Percentiles rank a stretch among this genome's conserved stretches.
These are phyloP conservation scores for Holothuria scabra DNA, from an alignment of 53 echinoderm and acorn worm genomes.

Conservation along the genomic window DNA sequence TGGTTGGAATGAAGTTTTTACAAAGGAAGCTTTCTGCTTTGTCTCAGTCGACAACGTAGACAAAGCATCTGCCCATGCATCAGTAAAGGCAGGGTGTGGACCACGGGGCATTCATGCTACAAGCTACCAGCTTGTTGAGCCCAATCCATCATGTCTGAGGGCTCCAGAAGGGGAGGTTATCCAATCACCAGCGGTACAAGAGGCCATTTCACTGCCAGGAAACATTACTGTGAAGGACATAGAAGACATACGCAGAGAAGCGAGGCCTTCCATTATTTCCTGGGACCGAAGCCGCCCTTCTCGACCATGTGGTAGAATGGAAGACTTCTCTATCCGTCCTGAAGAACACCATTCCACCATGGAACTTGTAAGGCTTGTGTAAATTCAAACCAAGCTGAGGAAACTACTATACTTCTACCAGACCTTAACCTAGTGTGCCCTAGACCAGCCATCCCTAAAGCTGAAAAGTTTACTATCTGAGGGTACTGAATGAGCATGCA, in stretches of 20 bases:
- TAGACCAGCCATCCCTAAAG: background rate
- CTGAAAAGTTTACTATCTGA: conserved; percentile 34
- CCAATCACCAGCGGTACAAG: background rate
- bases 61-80: background rate
- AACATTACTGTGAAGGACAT: background rate
- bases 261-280: background rate
- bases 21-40: background rate
- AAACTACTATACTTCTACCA: background rate
- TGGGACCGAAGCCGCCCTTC: background rate
- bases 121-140: background rate
- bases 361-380: background rate
- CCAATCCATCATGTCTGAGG: background rate
- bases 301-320: background rate
- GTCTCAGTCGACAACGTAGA: background rate
- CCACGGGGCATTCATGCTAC: background rate
- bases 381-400: background rate
- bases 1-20: background rate
- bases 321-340: background rate
- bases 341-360: background rate
- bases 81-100: background rate
- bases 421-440: background rate
- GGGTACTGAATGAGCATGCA: conserved; percentile 46
- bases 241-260: background rate
- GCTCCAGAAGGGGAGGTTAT: background rate
- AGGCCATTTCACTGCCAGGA: background rate